A percentile compares a stretch with the other conserved stretches of the same genome.
Conservation (phyloP, 2,888 invertebrate species). For the Heliconius ismenius region DNA sequence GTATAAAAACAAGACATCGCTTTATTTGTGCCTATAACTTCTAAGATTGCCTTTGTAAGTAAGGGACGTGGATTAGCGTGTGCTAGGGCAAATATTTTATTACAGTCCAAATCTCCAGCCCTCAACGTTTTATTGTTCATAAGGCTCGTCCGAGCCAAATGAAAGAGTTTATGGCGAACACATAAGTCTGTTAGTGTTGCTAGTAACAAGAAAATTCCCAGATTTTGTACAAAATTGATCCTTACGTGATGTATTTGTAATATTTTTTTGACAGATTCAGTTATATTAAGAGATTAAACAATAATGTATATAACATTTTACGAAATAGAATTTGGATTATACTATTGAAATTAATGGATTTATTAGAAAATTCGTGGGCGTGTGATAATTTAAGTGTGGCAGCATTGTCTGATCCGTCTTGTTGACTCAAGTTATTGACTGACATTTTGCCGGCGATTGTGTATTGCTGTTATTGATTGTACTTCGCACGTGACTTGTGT, state of each 20-base stretch:
- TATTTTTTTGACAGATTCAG: background rate
- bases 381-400: constrained; percentile 50
- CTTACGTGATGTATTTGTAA: constrained; percentile 1
- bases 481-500: constrained; percentile 78
- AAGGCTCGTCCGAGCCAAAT: constrained; percentile 82
- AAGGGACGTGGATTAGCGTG: constrained; percentile 80
- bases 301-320: background rate
- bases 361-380: constrained; percentile 24
- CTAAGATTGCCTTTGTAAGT: constrained; percentile 80
- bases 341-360: background rate
- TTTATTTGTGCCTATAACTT: constrained; percentile 68
- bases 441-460: constrained; percentile 75
- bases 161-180: constrained; percentile 81
- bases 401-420: constrained; percentile 60
- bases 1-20: constrained; percentile 41
- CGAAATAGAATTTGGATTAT: background rate
- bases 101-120: constrained; percentile 82
- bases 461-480: constrained; percentile 80
- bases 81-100: constrained; percentile 82
- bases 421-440: constrained; percentile 80
- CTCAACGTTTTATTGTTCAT: constrained; percentile 82
- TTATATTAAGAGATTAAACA: background rate
- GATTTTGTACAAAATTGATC: constrained; percentile 49
- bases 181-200: constrained; percentile 77
- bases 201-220: constrained; percentile 56